These are phyloP conservation scores for Maniola jurtina DNA, from an alignment of 1,140 invertebrate genomes.

Conservation along the genomic window DNA sequence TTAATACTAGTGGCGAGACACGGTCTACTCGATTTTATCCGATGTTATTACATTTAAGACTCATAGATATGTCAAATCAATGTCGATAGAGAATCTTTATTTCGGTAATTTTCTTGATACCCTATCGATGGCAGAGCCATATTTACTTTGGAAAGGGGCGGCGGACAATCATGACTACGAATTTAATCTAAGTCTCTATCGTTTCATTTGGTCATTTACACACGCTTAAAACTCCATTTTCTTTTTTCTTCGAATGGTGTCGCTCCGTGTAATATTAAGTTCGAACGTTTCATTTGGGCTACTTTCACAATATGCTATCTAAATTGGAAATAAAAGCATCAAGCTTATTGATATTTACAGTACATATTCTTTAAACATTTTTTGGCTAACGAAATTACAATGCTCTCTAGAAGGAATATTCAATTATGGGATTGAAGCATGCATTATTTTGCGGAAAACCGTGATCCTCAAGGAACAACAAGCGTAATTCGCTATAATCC, in stretches of 20 bases:
- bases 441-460: too few relatives aligned
- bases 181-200: slow-evolving; percentile 20
- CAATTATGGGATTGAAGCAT: too few relatives aligned
- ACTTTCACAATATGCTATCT: slow-evolving; percentile 1
- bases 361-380: too few relatives aligned
- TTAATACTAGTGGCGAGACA: slow-evolving; percentile 38
- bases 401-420: too few relatives aligned
- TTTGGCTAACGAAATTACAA: too few relatives aligned
- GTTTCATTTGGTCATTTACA: slow-evolving; percentile 19
- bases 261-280: slow-evolving; percentile 4
- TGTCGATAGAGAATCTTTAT: slow-evolving; percentile 50
- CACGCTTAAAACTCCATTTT: slow-evolving; percentile 13
- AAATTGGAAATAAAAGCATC: neutral
- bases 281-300: neutral
- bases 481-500: too few relatives aligned
- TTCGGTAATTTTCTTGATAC: slow-evolving; percentile 37
- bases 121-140: slow-evolving; percentile 31
- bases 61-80: slow-evolving; percentile 52
- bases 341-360: too few relatives aligned
- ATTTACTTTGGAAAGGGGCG: slow-evolving; percentile 32
- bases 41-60: slow-evolving; percentile 47
- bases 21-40: slow-evolving; percentile 40
- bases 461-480: too few relatives aligned
- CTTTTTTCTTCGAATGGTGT: slow-evolving; percentile 9
- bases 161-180: slow-evolving; percentile 22